phyloP scores from a whole-genome alignment of 2,888 invertebrate species.

The Morpho helenor region DNA sequence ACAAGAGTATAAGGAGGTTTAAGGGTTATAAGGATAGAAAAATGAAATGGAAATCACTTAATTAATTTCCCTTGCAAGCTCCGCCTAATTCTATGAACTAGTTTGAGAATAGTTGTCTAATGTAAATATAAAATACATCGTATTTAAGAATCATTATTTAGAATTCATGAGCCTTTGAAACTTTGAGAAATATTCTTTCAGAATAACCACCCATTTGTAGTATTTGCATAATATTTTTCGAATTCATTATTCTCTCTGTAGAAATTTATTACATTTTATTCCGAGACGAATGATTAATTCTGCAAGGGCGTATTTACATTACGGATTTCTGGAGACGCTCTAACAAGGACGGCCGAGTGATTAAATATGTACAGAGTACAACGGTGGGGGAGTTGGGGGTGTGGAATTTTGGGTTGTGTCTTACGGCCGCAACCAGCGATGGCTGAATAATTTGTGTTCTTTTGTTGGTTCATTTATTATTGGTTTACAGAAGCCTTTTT shows the following conservation, averaged over 20 bases:
- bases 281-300: constrained; percentile 12
- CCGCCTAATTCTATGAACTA: too few species aligned
- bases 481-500: too few species aligned
- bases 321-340: constrained; percentile 14
- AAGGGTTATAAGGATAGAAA: too few species aligned
- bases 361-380: constrained; percentile 18
- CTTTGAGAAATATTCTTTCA: neutral
- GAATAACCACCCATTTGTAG: neutral
- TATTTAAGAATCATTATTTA: neutral
- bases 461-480: too few species aligned
- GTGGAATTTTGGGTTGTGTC: neutral
- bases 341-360: constrained; percentile 7
- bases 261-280: constrained; percentile 10
- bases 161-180: neutral
- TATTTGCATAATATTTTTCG: constrained; percentile 5
- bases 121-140: neutral
- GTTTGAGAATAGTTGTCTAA: too few species aligned
- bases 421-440: too few species aligned
- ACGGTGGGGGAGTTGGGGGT: neutral
- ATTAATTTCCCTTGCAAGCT: too few species aligned
- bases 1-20: too few species aligned
- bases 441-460: too few species aligned
- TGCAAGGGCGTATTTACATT: constrained; percentile 9
- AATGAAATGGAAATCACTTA: too few species aligned
- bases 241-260: constrained; percentile 10